Evolutionary conservation across 1,140 invertebrate genomes (phyloP), one percentile per base, ranked within the genome.

Genomic region (Sipha flava): DNA sequence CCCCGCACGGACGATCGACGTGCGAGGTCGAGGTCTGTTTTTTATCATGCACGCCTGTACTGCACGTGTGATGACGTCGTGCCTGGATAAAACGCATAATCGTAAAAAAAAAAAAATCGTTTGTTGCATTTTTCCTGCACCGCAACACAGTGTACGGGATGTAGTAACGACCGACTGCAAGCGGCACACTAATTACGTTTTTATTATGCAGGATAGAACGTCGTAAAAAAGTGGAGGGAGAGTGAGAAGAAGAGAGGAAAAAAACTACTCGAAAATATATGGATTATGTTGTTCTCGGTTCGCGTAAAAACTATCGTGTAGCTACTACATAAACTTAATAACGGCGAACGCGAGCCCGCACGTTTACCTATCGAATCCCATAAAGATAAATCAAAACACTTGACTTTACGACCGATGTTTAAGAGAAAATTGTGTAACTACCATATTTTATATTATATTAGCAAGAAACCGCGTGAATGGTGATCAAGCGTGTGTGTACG

Each of bases 381-480:
- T 66, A 66, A 66, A 66, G 43, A 66, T 43, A 66, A 66, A 66
- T 66, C 34, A 66, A 66, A 66, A 43, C n/a, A n/a, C 21, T 66
- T 66, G 43, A 66, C 64, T 66, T 66, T 66, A 66, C 3, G 37
- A 23, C 37, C 21, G 64, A 21, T 16, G 64, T 66, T 64, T 66
- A 43, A 43, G 21, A 21, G 14, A 23, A 66, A 66, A 66, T n/a
- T 43, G 18, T 23, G 34, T 34, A 26, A 66, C 37, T 66, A 66
- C 12, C 7, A 18, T 14, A 23, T 14, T n/a, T 40, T 3, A 6
- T 4, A 6, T 10, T 4, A 18, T 62, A 12, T 31, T 21, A 14
- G 31, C 31, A 21, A 29, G 31, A 64, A 9, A 18, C 31, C 2
- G 59, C 3, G 34, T 40, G 37, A 66, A 66, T n/a, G n/a, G 62